Percentiles rank a stretch among this genome's conserved stretches.
Conservation (phyloP, 2,797 vertebrate genomes). For the Mycteria americana region DNA sequence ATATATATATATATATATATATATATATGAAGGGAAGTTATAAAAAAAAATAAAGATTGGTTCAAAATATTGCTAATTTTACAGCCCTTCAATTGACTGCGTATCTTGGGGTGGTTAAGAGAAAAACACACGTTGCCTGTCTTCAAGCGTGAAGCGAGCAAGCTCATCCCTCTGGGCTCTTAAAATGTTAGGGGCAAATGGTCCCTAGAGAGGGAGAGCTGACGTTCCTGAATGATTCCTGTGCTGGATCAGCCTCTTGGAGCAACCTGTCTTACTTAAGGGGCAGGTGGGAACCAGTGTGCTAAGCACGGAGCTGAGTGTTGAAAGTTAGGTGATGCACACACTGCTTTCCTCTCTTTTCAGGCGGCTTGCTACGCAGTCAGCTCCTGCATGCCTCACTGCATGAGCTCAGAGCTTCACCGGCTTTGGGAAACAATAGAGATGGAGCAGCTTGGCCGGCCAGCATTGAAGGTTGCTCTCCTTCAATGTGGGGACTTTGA, state of each 20-base stretch:
- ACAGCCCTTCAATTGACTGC: not conserved
- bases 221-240: not conserved
- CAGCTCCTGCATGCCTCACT: not conserved
- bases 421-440: not conserved
- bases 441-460: not conserved
- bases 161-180: not conserved
- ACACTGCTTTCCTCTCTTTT: not conserved
- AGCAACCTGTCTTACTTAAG: not conserved
- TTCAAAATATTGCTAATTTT: not conserved
- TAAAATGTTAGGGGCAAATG: not conserved
- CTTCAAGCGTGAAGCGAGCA: not conserved
- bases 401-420: not conserved
- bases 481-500: not conserved
- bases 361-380: not conserved
- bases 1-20: not conserved
- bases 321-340: not conserved
- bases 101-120: not conserved
- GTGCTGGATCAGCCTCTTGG: not conserved
- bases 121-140: not conserved
- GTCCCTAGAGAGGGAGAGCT: not conserved
- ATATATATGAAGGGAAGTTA: too few species aligned
- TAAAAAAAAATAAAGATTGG: not conserved
- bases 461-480: not conserved
- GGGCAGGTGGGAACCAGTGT: not conserved
- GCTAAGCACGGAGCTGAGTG: not conserved